Evolutionary conservation across 1,140 invertebrate species (phyloP), one percentile per base, ranked within the genome.

Genomic region (Drusus annulatus): DNA sequence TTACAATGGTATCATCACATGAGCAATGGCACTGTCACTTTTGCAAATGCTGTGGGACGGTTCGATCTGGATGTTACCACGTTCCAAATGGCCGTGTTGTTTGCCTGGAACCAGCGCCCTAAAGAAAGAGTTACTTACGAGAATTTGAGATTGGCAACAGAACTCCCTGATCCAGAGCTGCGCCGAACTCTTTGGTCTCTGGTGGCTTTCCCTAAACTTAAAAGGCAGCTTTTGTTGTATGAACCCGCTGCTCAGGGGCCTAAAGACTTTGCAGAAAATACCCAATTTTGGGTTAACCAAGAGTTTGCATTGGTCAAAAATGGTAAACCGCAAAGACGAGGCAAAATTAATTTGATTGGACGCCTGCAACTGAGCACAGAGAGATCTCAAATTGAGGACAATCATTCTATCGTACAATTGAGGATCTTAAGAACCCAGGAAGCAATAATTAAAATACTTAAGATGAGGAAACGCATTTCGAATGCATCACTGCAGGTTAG

Each of bases 1-100:
- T 91, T 99, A 54, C 97, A 98, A 89, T 99, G 99, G 99, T 98
- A 99, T 89, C 98, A 99, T 91, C 98, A 99, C 85, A 99, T 99
- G 98, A 99, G 98, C 62, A 99, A 99, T 91, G 98, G 98, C 84
- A 98, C 97, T 45, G 98, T 99, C 82, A 98, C 96, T 58, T 99
- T 99, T 91, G 92, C 93, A 2, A 99, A 98, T 89, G 93, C 95
- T 85, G 93, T 97, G 58, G 98, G 98, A 10, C 94, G 95, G 85
- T 99, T 97, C 90, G 99, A 99, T 90, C 90, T 99, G 79, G 99
- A 99, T 88, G 97, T 99, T 2, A 99, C 98, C 7, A 99, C 98
- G 25, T 99, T 99, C 89, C 99, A 99, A 94, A 99, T 99, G 97
- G 97, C 98, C 76, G 98, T 99, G n/a, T 90, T 99, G 19, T 99